Evolutionary conservation across 1,140 invertebrate genomes (phyloP).

Genomic region (Orchesella cincta): DNA sequence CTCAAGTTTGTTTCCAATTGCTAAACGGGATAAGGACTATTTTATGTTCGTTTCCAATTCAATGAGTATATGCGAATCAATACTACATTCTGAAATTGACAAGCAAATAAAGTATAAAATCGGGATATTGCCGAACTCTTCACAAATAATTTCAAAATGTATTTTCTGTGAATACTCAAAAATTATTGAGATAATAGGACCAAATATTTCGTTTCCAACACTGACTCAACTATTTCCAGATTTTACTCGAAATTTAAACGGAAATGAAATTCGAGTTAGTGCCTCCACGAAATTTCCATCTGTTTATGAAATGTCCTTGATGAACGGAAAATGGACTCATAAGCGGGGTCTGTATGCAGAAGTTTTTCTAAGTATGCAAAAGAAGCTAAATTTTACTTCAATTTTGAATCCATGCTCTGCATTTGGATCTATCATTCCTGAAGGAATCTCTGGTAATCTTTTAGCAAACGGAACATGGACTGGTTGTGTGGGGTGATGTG

Average conservation of each 20-base stretch:
- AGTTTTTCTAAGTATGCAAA: background rate
- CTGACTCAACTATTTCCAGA: too few species aligned
- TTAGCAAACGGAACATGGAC: slow-evolving; percentile 9
- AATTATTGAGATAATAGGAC: too few species aligned
- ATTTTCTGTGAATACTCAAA: too few species aligned
- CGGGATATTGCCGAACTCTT: too few species aligned
- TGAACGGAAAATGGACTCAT: background rate
- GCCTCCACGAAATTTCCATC: background rate
- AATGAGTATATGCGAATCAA: too few species aligned
- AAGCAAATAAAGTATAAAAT: too few species aligned
- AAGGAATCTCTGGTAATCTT: background rate
- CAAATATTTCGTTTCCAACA: too few species aligned
- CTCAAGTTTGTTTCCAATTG: too few species aligned
- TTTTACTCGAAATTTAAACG: background rate
- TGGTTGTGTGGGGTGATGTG: background rate
- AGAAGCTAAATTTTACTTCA: background rate
- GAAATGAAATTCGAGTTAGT: background rate
- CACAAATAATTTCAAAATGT: too few species aligned
- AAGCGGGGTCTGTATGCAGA: background rate
- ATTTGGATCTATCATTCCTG: background rate
- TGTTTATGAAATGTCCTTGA: background rate
- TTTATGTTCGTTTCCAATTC: too few species aligned
- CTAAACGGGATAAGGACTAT: too few species aligned
- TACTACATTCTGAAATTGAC: too few species aligned
- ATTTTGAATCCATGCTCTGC: background rate